Base-by-base conservation (phyloP, 2,797 vertebrate genomes). In the Manis javanica region DNA sequence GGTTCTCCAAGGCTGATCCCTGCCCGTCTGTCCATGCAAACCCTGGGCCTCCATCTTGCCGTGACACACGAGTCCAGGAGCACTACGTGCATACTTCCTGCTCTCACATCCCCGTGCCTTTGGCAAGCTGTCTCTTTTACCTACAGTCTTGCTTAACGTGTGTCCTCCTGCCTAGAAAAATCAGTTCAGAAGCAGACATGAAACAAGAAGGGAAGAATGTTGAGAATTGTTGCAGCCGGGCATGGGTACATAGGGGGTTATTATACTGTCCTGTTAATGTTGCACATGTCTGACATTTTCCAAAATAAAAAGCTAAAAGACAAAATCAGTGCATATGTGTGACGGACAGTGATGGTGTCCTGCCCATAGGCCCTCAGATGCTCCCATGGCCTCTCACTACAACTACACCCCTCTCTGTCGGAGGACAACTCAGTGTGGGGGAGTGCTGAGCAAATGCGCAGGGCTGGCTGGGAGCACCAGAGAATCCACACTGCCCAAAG, bases 301-400 rank as follows among this genome's bases (percentile, higher is more conserved):
- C 57, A 82, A 63, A 93, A 85, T 15, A 82, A 74, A 87, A 86
- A 90, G 39, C 49, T 90, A 59, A 93, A 69, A 96, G 57, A 26
- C 34, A 61, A 71, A 81, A 79, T 69, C 31, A 39, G 21, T 59
- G 85, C 39, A 37, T 86, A 55, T 39, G n/a, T 53, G 39, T 71
- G n/a, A 77, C 16, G 37, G 49, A 46, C 23, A 71, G 9, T 68
- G 26, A 39, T 85, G 37, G 46, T 81, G 68, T 57, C 59, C 61
- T 94, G 37, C 78, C 63, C 55, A 34, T 64, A 66, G 24, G 39
- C 8, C 53, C 37, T 85, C 29, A 31, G 42, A 31, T 39, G 51
- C 14, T 79, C 19, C 37, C 34, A 9, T 88, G 37, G 49, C 31
- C 79, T 79, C 85, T 71, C 55, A 37, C 3, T 4, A 31, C 29